These are phyloP conservation scores for Hypomecis punctinalis DNA, from an alignment of 2,888 invertebrate species.

Conservation along the genomic window DNA sequence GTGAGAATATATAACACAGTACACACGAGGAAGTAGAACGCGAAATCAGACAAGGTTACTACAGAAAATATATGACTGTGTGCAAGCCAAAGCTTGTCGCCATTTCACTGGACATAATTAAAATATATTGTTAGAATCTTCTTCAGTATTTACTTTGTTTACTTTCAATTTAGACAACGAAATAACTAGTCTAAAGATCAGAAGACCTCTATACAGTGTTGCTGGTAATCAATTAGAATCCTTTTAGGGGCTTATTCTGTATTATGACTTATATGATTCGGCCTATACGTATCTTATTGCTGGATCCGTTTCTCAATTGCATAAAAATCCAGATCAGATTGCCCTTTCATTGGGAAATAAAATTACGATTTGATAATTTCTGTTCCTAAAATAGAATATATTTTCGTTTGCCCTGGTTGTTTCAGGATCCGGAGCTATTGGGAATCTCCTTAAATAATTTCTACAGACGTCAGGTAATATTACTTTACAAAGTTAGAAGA, in stretches of 20 bases:
- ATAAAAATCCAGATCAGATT: background rate
- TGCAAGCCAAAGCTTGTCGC: background rate
- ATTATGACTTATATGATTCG: too few relatives aligned
- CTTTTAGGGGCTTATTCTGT: too few relatives aligned
- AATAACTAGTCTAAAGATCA: too few relatives aligned
- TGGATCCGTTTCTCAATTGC: too few relatives aligned
- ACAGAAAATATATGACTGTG: slow-evolving; percentile 2
- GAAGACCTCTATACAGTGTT: too few relatives aligned
- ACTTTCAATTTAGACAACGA: too few relatives aligned
- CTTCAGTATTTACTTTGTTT: background rate
- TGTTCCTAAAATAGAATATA: background rate
- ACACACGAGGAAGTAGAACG: slow-evolving; percentile 17
- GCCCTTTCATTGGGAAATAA: background rate
- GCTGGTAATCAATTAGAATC: too few relatives aligned
- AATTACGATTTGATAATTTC: background rate
- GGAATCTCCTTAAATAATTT: too few relatives aligned
- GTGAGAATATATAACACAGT: slow-evolving; percentile 12
- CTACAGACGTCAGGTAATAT: too few relatives aligned
- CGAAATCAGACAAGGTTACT: slow-evolving; percentile 18
- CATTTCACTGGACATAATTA: background rate
- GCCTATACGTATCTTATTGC: too few relatives aligned
- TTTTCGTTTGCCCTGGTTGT: background rate
- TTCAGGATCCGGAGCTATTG: background rate
- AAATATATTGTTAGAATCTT: background rate
- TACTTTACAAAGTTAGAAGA: too few relatives aligned